Evolutionary conservation across 2,888 invertebrate species (phyloP).

Genomic region (Tenodera sinensis): DNA sequence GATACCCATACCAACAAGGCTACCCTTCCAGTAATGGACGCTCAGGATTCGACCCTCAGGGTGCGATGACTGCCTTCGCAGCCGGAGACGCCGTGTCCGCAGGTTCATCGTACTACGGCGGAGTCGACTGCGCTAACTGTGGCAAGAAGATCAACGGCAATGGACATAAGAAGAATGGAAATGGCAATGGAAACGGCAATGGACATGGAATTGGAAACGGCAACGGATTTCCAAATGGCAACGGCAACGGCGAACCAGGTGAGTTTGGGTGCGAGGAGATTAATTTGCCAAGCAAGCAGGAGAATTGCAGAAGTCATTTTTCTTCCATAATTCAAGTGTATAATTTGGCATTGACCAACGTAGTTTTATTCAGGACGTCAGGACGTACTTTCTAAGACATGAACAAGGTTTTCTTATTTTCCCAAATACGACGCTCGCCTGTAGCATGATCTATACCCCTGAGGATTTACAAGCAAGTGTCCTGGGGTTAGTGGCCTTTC

Average conservation of each 20-base stretch:
- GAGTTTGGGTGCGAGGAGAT: too few relatives aligned
- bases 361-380: too few relatives aligned
- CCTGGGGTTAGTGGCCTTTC: too few relatives aligned
- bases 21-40: constrained; percentile 33
- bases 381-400: too few relatives aligned
- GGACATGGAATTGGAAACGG: neutral
- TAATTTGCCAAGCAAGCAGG: too few relatives aligned
- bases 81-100: constrained; percentile 44
- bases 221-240: neutral
- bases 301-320: too few relatives aligned
- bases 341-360: too few relatives aligned
- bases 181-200: neutral
- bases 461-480: too few relatives aligned
- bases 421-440: too few relatives aligned
- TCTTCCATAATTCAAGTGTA: too few relatives aligned
- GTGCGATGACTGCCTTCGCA: constrained; percentile 45
- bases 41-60: constrained; percentile 38
- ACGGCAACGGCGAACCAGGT: constrained; percentile 13
- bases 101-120: constrained; percentile 41
- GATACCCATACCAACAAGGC: constrained; percentile 34
- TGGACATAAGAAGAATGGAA: neutral
- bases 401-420: too few relatives aligned
- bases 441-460: too few relatives aligned
- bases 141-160: neutral
- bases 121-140: constrained; percentile 15